Percentiles rank a stretch among this genome's conserved stretches.
These are phyloP conservation scores for Danaus plexippus DNA, from an alignment of 1,140 invertebrate species.

Conservation along the genomic window DNA sequence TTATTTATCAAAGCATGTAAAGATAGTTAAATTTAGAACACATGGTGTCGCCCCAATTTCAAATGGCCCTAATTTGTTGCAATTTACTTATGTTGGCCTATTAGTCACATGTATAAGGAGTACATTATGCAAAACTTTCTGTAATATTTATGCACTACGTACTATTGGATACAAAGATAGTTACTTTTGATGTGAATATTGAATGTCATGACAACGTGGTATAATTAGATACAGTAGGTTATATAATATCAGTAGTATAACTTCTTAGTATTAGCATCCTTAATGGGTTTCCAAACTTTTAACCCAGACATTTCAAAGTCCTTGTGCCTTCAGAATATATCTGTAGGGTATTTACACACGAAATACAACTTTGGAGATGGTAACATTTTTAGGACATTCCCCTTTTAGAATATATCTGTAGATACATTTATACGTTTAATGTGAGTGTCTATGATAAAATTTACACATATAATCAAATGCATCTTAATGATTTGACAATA, in stretches of 20 bases:
- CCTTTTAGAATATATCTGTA: too few relatives aligned
- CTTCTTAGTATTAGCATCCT: neutral
- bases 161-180: too few relatives aligned
- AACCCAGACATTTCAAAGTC: conserved; percentile 27
- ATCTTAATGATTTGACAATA: conserved; percentile 32
- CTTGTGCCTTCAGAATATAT: conserved; percentile 35
- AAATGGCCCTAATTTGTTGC: conserved; percentile 13
- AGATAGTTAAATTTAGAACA: neutral
- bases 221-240: conserved; percentile 18
- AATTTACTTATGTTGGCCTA: too few relatives aligned
- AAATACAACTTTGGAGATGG: neutral
- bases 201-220: conserved; percentile 13
- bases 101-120: too few relatives aligned
- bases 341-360: conserved; percentile 17
- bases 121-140: too few relatives aligned
- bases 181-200: too few relatives aligned
- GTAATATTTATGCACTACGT: too few relatives aligned
- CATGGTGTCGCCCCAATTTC: conserved; percentile 10
- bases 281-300: conserved; percentile 13
- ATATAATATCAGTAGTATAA: conserved; percentile 13
- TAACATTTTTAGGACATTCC: conserved; percentile 2
- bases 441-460: too few relatives aligned
- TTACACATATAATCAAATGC: conserved; percentile 7
- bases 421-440: too few relatives aligned
- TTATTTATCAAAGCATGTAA: too few relatives aligned